Percentiles rank a stretch among this genome's conserved stretches.
Evolutionary conservation across 2,113 vertebrate genomes (phyloP).

Genomic region (Eretmochelys imbricata): DNA sequence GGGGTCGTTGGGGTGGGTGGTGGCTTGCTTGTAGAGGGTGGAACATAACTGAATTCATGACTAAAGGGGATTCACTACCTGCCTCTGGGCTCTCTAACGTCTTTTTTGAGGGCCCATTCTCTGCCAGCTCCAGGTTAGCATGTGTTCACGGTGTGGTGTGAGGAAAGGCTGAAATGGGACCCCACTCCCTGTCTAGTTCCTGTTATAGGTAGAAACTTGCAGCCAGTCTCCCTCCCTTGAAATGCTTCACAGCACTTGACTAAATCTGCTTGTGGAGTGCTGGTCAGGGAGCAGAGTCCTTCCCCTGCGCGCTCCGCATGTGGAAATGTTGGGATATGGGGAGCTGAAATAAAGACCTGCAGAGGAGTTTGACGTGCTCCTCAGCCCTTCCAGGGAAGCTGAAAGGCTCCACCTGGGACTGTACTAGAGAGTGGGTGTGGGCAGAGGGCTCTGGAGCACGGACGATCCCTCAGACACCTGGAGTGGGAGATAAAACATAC

Average conservation of each 20-base stretch:
- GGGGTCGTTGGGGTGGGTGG: neutral
- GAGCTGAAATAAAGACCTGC: neutral
- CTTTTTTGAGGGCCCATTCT: neutral
- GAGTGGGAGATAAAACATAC: neutral
- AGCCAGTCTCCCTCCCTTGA: neutral
- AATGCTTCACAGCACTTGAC: neutral
- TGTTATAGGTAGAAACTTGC: neutral
- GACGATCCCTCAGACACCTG: neutral
- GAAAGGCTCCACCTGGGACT: neutral
- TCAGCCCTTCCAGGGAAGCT: neutral
- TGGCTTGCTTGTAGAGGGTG: neutral
- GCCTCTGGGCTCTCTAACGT: neutral
- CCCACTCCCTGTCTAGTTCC: neutral
- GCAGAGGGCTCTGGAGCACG: accelerated
- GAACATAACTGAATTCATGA: neutral
- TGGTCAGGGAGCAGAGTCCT: neutral
- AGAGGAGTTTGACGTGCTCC: neutral
- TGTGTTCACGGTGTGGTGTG: neutral
- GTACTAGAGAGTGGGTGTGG: neutral
- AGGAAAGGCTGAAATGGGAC: neutral
- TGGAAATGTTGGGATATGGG: neutral
- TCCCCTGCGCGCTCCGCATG: accelerated
- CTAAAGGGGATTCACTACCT: neutral
- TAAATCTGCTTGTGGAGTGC: neutral
- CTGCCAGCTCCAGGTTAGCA: neutral